Percentiles rank a stretch among this genome's conserved stretches.
Conservation (phyloP, 2,888 invertebrate genomes). For the Epinotia bilunana region DNA sequence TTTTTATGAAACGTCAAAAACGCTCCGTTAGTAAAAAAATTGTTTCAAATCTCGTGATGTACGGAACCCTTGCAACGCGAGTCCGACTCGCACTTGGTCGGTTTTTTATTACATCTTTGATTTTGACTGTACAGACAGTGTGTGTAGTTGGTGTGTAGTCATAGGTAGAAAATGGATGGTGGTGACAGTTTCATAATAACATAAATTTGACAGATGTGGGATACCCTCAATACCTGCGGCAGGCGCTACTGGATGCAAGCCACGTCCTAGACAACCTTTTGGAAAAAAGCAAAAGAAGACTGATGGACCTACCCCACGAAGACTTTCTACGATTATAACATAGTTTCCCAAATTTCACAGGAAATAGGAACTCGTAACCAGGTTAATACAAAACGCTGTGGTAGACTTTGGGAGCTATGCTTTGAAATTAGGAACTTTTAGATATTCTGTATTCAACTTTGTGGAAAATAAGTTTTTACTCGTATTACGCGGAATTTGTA, state of each 20-base stretch:
- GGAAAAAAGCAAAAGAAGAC: not conserved
- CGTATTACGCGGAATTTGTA: not conserved
- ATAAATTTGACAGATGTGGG: constrained; percentile 18
- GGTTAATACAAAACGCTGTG: not conserved
- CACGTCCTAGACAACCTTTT: constrained; percentile 22
- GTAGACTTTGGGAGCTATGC: not conserved
- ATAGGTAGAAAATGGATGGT: not conserved
- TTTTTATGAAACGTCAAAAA: too few species aligned
- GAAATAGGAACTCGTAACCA: not conserved
- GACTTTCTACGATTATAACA: not conserved
- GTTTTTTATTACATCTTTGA: too few species aligned
- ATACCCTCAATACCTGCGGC: constrained; percentile 9
- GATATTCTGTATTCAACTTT: not conserved
- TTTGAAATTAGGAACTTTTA: not conserved
- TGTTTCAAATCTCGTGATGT: too few species aligned
- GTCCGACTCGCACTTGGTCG: too few species aligned
- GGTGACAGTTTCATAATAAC: not conserved
- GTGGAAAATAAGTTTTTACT: not conserved
- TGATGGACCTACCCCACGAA: constrained; percentile 1
- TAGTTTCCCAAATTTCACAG: not conserved
- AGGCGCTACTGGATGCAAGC: constrained; percentile 22
- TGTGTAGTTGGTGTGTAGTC: too few species aligned
- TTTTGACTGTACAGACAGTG: too few species aligned
- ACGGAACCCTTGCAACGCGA: too few species aligned
- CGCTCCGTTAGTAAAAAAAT: too few species aligned